Evolutionary conservation across 2,797 vertebrate species (phyloP).

Genomic region (Pangasius macronema): DNA sequence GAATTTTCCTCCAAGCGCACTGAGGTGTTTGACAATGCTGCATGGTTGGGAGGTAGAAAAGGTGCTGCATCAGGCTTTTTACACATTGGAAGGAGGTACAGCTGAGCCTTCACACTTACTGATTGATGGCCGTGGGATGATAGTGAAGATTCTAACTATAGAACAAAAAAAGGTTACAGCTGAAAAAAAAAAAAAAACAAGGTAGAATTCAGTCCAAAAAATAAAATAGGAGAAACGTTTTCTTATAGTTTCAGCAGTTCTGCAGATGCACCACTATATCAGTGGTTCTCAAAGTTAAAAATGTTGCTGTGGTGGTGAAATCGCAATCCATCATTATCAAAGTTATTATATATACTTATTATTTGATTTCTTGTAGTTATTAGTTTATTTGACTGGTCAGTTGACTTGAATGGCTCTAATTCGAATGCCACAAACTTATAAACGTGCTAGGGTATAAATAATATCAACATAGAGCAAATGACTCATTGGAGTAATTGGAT

Average conservation of each 20-base stretch:
- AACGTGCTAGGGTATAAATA: background rate
- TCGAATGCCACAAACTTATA: background rate
- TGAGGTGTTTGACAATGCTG: slow-evolving; percentile 24
- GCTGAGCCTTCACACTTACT: slow-evolving; percentile 23
- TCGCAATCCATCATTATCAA: background rate
- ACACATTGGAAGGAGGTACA: slow-evolving; percentile 14
- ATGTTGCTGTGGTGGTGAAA: background rate
- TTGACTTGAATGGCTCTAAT: background rate
- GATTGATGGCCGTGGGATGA: slow-evolving; percentile 9
- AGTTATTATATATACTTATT: background rate
- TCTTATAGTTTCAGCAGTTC: background rate
- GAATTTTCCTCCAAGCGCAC: slow-evolving; percentile 4
- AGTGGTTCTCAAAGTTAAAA: background rate
- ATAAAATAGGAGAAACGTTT: background rate
- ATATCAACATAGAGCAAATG: background rate
- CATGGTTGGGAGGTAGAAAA: slow-evolving; percentile 19
- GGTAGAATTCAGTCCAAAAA: background rate
- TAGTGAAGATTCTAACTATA: slow-evolving; percentile 22
- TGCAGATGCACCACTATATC: background rate
- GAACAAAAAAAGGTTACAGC: background rate
- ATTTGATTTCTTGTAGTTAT: background rate
- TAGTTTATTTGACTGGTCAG: background rate
- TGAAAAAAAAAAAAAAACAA: background rate
- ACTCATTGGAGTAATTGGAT: background rate
- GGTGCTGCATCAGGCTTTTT: slow-evolving; percentile 15